A percentile compares a stretch with the other conserved stretches of the same genome.
Conservation (phyloP, 2,113 vertebrate genomes). For the Nesogale talazaci region DNA sequence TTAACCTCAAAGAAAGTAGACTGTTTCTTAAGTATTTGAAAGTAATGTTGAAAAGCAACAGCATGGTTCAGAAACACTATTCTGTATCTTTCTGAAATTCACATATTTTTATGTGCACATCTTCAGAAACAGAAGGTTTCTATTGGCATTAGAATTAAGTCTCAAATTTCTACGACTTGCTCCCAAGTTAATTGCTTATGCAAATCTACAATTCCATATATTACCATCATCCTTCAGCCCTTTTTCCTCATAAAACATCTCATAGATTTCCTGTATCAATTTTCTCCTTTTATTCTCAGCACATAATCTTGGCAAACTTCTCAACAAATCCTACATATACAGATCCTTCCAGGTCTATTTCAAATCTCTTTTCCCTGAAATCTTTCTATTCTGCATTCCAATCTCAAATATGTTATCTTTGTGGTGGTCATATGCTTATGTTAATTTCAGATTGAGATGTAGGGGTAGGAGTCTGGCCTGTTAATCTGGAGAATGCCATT, state of each 20-base stretch:
- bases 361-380: not conserved
- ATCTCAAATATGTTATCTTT: not conserved
- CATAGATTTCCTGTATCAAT: not conserved
- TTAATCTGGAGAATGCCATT: no score
- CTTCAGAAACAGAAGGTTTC: not conserved
- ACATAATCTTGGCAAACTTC: not conserved
- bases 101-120: not conserved
- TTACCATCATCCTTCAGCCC: not conserved
- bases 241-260: not conserved
- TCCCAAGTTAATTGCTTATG: not conserved
- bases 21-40: not conserved
- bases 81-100: not conserved
- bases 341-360: not conserved
- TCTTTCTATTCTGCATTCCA: not conserved
- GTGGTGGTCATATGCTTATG: no score
- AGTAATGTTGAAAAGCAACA: not conserved
- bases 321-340: not conserved
- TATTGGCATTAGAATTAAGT: not conserved
- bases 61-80: not conserved
- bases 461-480: no score
- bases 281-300: not conserved
- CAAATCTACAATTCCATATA: not conserved
- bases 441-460: no score
- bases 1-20: not conserved
- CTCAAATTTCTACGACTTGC: not conserved